phyloP scores from a whole-genome alignment of 2,888 invertebrate species.

The Emmelina monodactyla region DNA sequence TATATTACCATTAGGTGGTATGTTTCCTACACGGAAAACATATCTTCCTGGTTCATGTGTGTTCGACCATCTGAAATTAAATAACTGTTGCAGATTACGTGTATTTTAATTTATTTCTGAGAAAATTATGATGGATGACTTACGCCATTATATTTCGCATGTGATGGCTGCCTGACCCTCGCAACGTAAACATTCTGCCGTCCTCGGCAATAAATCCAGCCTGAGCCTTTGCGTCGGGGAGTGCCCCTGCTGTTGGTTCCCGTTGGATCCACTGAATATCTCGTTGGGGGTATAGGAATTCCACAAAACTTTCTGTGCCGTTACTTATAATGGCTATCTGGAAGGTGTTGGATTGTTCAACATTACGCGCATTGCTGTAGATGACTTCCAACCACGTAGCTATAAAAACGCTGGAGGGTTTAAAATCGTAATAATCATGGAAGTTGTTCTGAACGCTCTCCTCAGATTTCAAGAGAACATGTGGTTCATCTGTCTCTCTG shows the following conservation, averaged over 20 bases:
- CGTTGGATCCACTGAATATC: slow-evolving; percentile 94
- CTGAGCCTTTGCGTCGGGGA: slow-evolving; percentile 92
- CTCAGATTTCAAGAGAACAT: slow-evolving; percentile 71
- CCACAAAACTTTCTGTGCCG: slow-evolving; percentile 82
- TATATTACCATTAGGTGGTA: slow-evolving; percentile 68
- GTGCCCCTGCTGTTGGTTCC: slow-evolving; percentile 74
- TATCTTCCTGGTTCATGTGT: slow-evolving; percentile 85
- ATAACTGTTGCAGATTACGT: neutral
- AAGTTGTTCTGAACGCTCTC: slow-evolving; percentile 78
- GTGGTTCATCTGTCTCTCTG: slow-evolving; percentile 70
- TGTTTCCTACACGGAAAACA: slow-evolving; percentile 83
- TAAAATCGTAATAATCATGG: slow-evolving; percentile 74
- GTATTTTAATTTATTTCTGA: neutral
- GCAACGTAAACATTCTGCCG: slow-evolving; percentile 76
- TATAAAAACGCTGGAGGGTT: slow-evolving; percentile 80
- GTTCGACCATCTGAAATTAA: slow-evolving; percentile 86
- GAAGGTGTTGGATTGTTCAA: slow-evolving; percentile 86
- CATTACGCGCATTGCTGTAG: slow-evolving; percentile 70
- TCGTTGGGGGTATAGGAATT: slow-evolving; percentile 85
- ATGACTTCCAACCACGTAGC: slow-evolving; percentile 93
- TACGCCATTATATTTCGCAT: slow-evolving; percentile 82
- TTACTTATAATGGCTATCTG: slow-evolving; percentile 75
- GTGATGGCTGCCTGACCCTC: slow-evolving; percentile 92
- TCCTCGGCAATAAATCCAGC: slow-evolving; percentile 90
- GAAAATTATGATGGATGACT: slow-evolving; percentile 20